Percentiles rank a stretch among this genome's conserved stretches.
These are phyloP conservation scores for Alcedo atthis DNA, from an alignment of 2,797 vertebrate species.

Conservation along the genomic window DNA sequence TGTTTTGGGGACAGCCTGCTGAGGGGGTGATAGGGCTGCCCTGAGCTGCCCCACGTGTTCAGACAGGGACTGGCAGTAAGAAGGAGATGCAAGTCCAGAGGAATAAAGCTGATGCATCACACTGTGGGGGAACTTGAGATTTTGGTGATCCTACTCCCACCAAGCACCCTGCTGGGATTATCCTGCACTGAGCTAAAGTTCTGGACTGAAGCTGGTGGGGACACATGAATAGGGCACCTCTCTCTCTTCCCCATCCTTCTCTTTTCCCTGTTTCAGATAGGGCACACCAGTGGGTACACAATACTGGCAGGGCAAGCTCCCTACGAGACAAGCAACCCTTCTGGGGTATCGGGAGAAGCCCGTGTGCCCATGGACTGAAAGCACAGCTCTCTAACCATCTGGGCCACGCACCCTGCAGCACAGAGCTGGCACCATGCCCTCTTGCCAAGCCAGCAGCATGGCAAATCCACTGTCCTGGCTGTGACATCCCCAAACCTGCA, in stretches of 20 bases:
- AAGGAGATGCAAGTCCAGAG: accelerated
- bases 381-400: accelerated
- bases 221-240: accelerated
- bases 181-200: not conserved
- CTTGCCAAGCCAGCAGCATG: not conserved
- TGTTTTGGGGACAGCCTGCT: not conserved
- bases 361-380: accelerated
- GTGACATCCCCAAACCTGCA: accelerated
- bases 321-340: accelerated
- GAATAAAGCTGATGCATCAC: not conserved
- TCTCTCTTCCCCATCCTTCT: not conserved
- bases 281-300: not conserved
- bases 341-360: not conserved
- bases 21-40: not conserved
- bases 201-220: not conserved
- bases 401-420: not conserved
- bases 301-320: not conserved
- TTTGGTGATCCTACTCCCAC: not conserved
- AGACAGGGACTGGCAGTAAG: not conserved
- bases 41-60: not conserved
- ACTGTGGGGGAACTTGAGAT: not conserved
- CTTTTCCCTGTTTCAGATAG: not conserved
- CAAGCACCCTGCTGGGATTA: not conserved
- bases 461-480: not conserved
- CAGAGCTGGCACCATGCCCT: not conserved